Base-by-base conservation (phyloP, 1,140 invertebrate genomes). In the Chironomus striatipennis region DNA sequence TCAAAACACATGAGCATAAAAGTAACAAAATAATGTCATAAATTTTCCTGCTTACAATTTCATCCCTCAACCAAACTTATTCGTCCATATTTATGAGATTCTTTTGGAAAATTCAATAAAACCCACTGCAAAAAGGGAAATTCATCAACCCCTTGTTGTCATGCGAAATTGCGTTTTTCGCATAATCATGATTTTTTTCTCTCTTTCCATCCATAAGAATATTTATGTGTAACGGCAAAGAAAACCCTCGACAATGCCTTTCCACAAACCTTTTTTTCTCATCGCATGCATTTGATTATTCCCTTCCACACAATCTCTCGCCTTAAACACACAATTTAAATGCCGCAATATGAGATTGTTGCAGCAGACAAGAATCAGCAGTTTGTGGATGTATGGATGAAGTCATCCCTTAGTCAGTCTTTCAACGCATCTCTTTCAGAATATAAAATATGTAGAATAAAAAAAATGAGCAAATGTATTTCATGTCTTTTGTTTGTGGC, bases 301-400 rank as follows among this genome's bases (percentile, higher is more conserved):
- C 47, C 12, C n/a, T 18, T 9, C 18, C 15, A 20, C 17, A 5
- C 65, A 18, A 9, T 20, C 17, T 20, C 64, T 67, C 20, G n/a
- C 65, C 17, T 70, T 21, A 70, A 70, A 70, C 9, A 57, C 47
- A 57, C 65, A 70, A 70, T 70, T 70, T 70, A 70, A 70, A 70
- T 70, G 65, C 65, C 65, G 18, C 65, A 21, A 21, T 70, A 9
- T 70, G 17, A 70, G 47, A 18, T 21, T n/a, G 17, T 70, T 70
- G 20, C 7, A 20, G 12, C 47, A 57, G 24, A 34, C 24, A 34
- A 34, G 24, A 34, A 34, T 57, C 47, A 12, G 4, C n/a, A 57
- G 8, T 57, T 57, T 57, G 8, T 57, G n/a, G n/a, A 57, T n/a
- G n/a, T 57, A 57, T 57, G n/a, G 8, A 47, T 47, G 15, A 47